Percentiles rank a stretch among this genome's conserved stretches.
Conservation (phyloP, 2,797 vertebrate genomes). For the Phoeniculus purpureus region DNA sequence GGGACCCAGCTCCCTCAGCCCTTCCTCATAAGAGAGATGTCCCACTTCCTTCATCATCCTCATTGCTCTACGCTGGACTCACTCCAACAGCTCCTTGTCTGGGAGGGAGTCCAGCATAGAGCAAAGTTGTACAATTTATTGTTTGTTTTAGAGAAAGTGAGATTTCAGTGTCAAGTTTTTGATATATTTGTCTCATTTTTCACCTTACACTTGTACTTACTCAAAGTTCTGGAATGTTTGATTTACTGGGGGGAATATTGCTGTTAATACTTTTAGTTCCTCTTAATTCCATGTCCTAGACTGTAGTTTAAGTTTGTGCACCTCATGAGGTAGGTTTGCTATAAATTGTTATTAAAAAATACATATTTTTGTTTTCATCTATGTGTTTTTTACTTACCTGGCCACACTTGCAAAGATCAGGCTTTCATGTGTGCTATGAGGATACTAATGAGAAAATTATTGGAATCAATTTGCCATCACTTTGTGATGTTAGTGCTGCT, state of each 20-base stretch:
- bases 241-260: not conserved
- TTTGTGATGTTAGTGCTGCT: slow-evolving; percentile 26
- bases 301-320: not conserved
- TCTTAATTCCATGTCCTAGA: not conserved
- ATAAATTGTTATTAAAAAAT: not conserved
- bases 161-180: not conserved
- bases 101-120: too few species aligned
- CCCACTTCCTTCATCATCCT: too few species aligned
- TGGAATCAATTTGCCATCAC: not conserved
- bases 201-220: not conserved
- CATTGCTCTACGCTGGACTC: too few species aligned
- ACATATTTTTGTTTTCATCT: not conserved
- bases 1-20: too few species aligned
- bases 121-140: not conserved
- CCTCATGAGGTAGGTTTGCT: not conserved
- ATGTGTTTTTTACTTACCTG: not conserved
- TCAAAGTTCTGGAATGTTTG: not conserved
- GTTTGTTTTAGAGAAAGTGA: not conserved
- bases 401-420: not conserved
- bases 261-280: not conserved
- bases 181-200: not conserved
- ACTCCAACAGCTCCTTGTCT: too few species aligned
- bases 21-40: too few species aligned
- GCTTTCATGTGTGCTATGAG: not conserved
- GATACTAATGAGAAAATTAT: slow-evolving; percentile 48